Conservation (phyloP, 1,140 invertebrate species). For the Cotesia chilonis region DNA sequence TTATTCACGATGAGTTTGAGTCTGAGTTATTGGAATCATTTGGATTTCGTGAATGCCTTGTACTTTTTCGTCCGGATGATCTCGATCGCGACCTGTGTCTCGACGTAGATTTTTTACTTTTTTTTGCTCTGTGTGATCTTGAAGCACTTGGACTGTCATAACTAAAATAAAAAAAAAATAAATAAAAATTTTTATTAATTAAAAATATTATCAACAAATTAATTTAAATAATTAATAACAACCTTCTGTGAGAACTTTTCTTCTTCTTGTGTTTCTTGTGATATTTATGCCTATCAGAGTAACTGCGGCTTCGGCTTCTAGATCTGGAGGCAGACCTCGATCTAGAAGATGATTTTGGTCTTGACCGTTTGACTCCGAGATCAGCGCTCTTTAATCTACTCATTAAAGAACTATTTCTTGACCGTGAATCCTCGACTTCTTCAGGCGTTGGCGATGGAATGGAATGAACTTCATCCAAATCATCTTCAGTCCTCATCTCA, state of each 20-base stretch:
- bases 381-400: slow-evolving; percentile 57
- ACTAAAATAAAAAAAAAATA: slow-evolving; percentile 45
- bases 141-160: slow-evolving; percentile 59
- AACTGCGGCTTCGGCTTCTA: slow-evolving; percentile 53
- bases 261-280: slow-evolving; percentile 64
- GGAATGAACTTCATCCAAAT: slow-evolving; percentile 55
- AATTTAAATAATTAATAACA: slow-evolving; percentile 37
- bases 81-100: slow-evolving; percentile 59
- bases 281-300: slow-evolving; percentile 52
- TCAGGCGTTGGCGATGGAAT: slow-evolving; percentile 51
- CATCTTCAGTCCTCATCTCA: slow-evolving; percentile 42
- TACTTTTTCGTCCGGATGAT: slow-evolving; percentile 50
- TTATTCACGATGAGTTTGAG: slow-evolving; percentile 53
- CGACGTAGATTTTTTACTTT: slow-evolving; percentile 60
- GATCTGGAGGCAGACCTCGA: slow-evolving; percentile 53
- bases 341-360: slow-evolving; percentile 54
- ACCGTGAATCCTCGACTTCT: slow-evolving; percentile 49
- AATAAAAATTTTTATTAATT: slow-evolving; percentile 21
- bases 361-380: slow-evolving; percentile 53
- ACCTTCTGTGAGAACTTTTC: slow-evolving; percentile 62
- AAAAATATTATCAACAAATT: slow-evolving; percentile 18
- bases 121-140: slow-evolving; percentile 58
- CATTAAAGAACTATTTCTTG: slow-evolving; percentile 54
- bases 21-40: slow-evolving; percentile 58
- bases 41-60: slow-evolving; percentile 48